phyloP scores from a whole-genome alignment of 2,797 vertebrate species.

The Argya squamiceps region DNA sequence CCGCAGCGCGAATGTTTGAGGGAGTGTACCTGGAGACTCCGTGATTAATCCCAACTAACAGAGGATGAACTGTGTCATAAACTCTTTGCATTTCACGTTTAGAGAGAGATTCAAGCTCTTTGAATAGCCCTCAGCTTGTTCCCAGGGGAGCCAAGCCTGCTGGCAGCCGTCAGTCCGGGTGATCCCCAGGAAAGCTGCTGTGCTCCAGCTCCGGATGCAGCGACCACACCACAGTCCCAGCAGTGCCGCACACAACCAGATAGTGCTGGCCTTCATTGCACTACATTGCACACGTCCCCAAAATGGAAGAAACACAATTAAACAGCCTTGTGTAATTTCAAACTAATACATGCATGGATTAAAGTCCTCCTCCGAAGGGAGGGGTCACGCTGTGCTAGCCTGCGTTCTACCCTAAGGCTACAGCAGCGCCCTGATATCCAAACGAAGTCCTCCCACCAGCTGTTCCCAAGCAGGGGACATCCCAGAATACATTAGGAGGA shows the following conservation, averaged over 20 bases:
- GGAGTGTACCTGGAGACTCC: neutral
- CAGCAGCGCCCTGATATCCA: neutral
- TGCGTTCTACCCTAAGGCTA: neutral
- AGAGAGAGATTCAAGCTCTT: neutral
- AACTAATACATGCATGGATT: neutral
- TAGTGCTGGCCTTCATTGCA: neutral
- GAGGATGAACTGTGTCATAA: neutral
- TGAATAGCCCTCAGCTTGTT: neutral
- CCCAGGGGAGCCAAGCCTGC: neutral
- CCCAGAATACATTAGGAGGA: neutral
- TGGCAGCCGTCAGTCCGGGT: rapidly evolving
- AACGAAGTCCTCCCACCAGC: neutral
- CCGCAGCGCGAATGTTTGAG: rapidly evolving
- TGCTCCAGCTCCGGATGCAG: neutral
- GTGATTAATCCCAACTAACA: neutral
- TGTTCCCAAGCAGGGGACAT: neutral
- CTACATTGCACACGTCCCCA: neutral
- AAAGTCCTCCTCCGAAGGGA: neutral
- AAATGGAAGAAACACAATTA: neutral
- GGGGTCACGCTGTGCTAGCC: neutral
- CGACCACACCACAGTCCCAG: rapidly evolving
- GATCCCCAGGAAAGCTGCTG: neutral
- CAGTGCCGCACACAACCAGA: rapidly evolving
- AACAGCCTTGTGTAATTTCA: neutral
- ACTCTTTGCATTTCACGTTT: neutral